These are phyloP conservation scores for Oriolus oriolus DNA, from an alignment of 2,113 vertebrate genomes.

Conservation along the genomic window DNA sequence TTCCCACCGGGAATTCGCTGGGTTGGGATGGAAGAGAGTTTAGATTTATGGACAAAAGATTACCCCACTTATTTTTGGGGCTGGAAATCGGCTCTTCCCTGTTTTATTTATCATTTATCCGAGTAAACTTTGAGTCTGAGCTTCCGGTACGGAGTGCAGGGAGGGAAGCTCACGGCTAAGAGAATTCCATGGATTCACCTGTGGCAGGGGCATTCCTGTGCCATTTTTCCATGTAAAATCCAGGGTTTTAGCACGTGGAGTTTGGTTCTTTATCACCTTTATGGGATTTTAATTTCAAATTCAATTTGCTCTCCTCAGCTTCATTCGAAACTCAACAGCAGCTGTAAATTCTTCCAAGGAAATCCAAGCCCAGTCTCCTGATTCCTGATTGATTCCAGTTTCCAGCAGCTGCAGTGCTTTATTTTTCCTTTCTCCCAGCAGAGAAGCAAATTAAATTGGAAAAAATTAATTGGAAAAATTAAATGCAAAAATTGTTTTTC, in stretches of 20 bases:
- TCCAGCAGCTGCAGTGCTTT: neutral
- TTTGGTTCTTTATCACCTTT: neutral
- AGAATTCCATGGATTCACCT: neutral
- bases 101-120: neutral
- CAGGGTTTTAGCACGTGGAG: rapidly evolving
- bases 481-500: neutral
- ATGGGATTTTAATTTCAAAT: neutral
- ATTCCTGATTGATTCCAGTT: neutral
- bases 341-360: neutral
- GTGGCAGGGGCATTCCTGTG: neutral
- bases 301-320: neutral
- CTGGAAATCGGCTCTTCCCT: neutral
- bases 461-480: neutral
- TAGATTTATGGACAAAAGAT: neutral
- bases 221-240: neutral
- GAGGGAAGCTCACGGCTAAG: neutral
- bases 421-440: neutral
- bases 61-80: neutral
- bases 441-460: neutral
- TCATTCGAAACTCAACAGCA: neutral
- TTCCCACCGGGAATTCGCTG: neutral
- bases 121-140: neutral
- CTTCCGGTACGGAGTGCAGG: neutral
- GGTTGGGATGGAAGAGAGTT: neutral
- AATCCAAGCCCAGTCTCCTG: neutral